phyloP scores from a whole-genome alignment of 2,888 invertebrate genomes.

The Alviniconcha strummeri region DNA sequence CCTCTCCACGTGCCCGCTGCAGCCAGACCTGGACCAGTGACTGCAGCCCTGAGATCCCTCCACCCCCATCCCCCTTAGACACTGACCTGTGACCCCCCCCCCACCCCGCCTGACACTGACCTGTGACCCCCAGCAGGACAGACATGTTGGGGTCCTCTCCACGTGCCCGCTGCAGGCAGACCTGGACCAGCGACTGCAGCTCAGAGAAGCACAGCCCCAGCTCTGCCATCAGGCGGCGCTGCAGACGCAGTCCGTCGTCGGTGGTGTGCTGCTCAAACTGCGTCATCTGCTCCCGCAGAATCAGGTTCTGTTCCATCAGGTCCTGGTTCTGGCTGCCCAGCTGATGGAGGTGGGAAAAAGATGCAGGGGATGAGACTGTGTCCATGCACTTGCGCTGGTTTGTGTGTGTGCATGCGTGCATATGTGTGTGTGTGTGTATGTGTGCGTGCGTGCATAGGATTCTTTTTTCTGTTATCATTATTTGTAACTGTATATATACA shows the following conservation, averaged over 20 bases:
- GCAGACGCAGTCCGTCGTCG: conserved; percentile 57
- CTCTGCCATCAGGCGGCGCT: conserved; percentile 63
- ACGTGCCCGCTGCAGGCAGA: conserved; percentile 64
- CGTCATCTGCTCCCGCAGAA: conserved; percentile 58
- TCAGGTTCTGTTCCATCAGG: conserved; percentile 62
- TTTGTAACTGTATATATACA: no score
- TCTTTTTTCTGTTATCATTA: no score
- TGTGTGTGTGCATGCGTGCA: no score
- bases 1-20: no score
- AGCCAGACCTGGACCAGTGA: no score
- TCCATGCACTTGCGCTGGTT: no score
- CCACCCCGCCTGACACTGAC: conserved; percentile 44
- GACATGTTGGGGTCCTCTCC: conserved; percentile 70
- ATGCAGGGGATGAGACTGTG: no score
- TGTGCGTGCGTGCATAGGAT: no score
- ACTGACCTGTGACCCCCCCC: no score
- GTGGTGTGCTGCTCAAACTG: conserved; percentile 55
- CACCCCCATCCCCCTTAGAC: no score
- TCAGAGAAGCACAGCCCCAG: conserved; percentile 65
- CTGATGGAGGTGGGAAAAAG: conserved; percentile 42
- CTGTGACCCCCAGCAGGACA: conserved; percentile 62
- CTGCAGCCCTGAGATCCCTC: no score
- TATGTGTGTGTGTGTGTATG: no score
- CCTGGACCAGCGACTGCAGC: conserved; percentile 65
- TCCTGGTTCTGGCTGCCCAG: conserved; percentile 65